phyloP scores from a whole-genome alignment of 2,113 vertebrate genomes.

The Phrynosoma blainvillii region DNA sequence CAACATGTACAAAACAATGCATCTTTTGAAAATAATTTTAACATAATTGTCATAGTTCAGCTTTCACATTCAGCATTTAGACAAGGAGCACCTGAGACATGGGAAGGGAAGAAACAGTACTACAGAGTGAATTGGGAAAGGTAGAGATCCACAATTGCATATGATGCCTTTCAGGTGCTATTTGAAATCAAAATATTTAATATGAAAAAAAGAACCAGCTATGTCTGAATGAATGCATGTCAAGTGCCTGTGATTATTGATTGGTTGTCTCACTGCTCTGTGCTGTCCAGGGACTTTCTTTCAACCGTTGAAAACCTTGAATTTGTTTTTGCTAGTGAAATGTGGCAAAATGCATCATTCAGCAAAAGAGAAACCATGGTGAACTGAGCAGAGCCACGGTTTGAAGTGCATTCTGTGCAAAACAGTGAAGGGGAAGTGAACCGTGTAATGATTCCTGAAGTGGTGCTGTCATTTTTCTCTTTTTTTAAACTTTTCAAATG shows the following conservation, averaged over 20 bases:
- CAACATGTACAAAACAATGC: slow-evolving; percentile 73
- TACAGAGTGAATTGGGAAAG: background rate
- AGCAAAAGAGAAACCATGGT: background rate
- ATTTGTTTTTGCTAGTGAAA: background rate
- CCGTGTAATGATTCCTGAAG: background rate
- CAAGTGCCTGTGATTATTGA: accelerated
- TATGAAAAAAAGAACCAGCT: no score
- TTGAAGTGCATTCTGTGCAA: background rate
- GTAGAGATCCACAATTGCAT: slow-evolving; percentile 14
- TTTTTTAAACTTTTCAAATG: background rate
- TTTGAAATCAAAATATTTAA: slow-evolving; percentile 6
- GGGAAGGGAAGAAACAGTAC: background rate
- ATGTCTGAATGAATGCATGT: background rate
- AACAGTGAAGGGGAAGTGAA: accelerated
- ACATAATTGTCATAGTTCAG: slow-evolving; percentile 52
- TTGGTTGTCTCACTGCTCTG: slow-evolving; percentile 13
- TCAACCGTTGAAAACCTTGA: accelerated
- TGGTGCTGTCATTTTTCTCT: accelerated
- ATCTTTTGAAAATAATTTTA: slow-evolving; percentile 47
- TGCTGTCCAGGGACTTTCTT: background rate
- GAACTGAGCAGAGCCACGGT: background rate
- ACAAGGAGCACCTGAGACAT: background rate
- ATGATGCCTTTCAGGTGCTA: slow-evolving; percentile 9
- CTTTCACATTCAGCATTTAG: slow-evolving; percentile 46
- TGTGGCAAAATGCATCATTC: accelerated